phyloP scores from a whole-genome alignment of 2,888 invertebrate genomes.

The Morpho achilles region DNA sequence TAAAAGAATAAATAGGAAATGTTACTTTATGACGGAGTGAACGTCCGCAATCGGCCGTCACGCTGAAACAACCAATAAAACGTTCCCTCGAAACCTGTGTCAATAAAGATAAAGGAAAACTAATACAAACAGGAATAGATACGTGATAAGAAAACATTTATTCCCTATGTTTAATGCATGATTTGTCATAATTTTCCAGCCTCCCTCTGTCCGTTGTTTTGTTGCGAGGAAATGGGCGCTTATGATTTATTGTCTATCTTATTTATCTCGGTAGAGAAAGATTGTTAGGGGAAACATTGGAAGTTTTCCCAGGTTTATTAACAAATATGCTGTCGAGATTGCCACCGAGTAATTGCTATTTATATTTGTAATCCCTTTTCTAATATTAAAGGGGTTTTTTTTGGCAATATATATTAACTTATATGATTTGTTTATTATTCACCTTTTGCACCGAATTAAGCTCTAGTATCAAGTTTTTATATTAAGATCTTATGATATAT shows the following conservation, averaged over 20 bases:
- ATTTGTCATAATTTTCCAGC: constrained; percentile 78
- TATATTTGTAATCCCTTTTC: constrained; percentile 19
- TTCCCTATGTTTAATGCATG: constrained; percentile 80
- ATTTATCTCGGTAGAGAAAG: constrained; percentile 72
- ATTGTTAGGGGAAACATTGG: constrained; percentile 56
- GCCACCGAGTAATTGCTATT: constrained; percentile 45
- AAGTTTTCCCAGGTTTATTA: constrained; percentile 61
- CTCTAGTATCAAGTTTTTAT: too few species aligned
- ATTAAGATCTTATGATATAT: too few species aligned
- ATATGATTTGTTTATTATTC: too few species aligned
- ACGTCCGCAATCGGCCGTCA: constrained; percentile 43
- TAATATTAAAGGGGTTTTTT: not conserved
- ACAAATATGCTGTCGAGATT: constrained; percentile 54
- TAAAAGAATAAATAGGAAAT: constrained; percentile 10
- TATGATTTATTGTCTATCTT: constrained; percentile 73
- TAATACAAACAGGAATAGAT: constrained; percentile 78
- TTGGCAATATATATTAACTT: not conserved
- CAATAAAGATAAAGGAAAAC: constrained; percentile 79
- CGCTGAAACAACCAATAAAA: constrained; percentile 61
- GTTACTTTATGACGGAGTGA: constrained; percentile 23
- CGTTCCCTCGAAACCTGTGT: constrained; percentile 71
- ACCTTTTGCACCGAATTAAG: too few species aligned
- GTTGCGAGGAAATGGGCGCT: constrained; percentile 70
- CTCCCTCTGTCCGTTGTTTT: constrained; percentile 71
- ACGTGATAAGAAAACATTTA: constrained; percentile 80